Percentiles rank a stretch among this genome's conserved stretches.
Conservation (phyloP, 2,797 vertebrate genomes). For the Hafferia zeledoni region DNA sequence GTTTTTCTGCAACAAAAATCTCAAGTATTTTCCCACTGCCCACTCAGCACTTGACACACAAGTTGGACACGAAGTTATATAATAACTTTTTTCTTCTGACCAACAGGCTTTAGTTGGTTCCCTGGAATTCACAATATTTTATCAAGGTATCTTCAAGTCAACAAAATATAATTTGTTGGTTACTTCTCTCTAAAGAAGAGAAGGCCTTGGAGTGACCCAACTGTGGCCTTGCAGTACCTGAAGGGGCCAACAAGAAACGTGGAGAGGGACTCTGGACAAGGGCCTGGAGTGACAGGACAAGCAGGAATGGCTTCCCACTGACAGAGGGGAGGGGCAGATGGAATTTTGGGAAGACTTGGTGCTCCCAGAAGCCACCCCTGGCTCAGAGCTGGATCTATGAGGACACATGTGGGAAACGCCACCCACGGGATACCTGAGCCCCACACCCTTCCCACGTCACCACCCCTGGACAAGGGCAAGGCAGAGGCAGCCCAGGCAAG, state of each 20-base stretch:
- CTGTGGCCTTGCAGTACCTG: background rate
- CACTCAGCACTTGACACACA: background rate
- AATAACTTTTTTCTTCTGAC: background rate
- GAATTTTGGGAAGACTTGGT: background rate
- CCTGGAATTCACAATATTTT: background rate
- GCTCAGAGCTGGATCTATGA: background rate
- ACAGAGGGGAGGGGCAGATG: background rate
- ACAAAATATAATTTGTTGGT: background rate
- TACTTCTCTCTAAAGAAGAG: background rate
- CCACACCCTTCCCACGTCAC: background rate
- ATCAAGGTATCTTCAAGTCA: background rate
- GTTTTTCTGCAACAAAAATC: constrained; percentile 1
- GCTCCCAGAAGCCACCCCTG: background rate
- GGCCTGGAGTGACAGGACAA: background rate
- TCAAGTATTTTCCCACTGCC: background rate
- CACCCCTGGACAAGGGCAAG: background rate
- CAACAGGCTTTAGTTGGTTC: background rate
- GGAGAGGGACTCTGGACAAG: background rate
- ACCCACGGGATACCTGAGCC: background rate
- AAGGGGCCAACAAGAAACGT: background rate
- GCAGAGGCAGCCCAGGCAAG: no score
- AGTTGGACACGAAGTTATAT: background rate
- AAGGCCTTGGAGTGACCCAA: background rate
- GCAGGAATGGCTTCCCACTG: background rate
- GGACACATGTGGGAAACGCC: background rate